These are phyloP conservation scores for Oryzias woworae DNA, from an alignment of 2,113 vertebrate genomes.

Conservation along the genomic window DNA sequence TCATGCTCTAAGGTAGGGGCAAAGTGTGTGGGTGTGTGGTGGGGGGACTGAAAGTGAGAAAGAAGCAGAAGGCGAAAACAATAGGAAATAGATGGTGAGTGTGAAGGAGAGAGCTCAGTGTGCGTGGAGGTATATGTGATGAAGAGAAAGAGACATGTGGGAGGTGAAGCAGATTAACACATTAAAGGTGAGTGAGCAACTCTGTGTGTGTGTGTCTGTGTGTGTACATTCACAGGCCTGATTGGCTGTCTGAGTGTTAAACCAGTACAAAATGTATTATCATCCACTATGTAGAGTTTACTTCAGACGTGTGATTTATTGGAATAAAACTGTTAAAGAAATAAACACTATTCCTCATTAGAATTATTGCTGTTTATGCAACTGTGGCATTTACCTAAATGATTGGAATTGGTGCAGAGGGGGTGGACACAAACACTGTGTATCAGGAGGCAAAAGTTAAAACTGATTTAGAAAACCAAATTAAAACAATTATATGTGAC, in stretches of 20 bases:
- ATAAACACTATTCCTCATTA: no score
- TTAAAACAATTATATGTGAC: no score
- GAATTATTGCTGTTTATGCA: no score
- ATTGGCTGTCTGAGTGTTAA: neutral
- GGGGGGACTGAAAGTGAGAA: conserved; percentile 6
- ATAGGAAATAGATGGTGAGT: neutral
- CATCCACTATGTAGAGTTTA: no score
- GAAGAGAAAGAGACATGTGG: neutral
- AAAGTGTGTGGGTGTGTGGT: neutral
- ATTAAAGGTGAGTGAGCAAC: neutral
- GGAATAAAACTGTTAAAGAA: no score
- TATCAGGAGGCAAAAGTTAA: no score
- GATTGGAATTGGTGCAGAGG: no score
- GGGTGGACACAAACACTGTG: no score
- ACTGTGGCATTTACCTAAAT: no score
- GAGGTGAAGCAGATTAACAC: neutral
- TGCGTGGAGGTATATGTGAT: neutral
- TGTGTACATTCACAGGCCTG: conserved; percentile 5
- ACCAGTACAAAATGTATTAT: conserved; percentile 3
- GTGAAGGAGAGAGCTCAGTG: neutral
- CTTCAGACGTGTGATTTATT: no score
- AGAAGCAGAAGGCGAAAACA: neutral
- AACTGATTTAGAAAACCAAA: no score
- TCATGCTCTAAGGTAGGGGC: neutral
- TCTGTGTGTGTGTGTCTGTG: no score